A percentile compares a stretch with the other conserved stretches of the same genome.
These are phyloP conservation scores for Gymnosoma rotundatum DNA, from an alignment of 2,888 invertebrate genomes.

Conservation along the genomic window DNA sequence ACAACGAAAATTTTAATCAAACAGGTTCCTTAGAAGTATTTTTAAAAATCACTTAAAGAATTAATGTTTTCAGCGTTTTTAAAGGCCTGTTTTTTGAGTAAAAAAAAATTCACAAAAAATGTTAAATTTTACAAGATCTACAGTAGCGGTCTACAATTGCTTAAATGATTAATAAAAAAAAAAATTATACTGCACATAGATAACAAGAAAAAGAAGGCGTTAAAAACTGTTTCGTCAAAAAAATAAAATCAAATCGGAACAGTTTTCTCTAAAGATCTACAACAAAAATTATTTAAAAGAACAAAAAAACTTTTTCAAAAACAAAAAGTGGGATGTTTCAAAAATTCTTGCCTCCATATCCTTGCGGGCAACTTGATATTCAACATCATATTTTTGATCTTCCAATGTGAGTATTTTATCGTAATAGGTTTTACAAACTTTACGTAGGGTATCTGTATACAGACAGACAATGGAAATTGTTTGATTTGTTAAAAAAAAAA, in stretches of 20 bases:
- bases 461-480: slow-evolving; percentile 45
- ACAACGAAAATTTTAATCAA: slow-evolving; percentile 16
- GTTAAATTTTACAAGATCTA: not conserved
- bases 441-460: slow-evolving; percentile 79
- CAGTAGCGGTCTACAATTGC: slow-evolving; percentile 34
- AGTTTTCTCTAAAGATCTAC: slow-evolving; percentile 49
- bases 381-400: slow-evolving; percentile 96
- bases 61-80: slow-evolving; percentile 37
- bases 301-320: slow-evolving; percentile 64
- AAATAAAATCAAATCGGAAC: slow-evolving; percentile 22
- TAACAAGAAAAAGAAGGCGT: slow-evolving; percentile 10
- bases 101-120: slow-evolving; percentile 26
- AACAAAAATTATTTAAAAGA: slow-evolving; percentile 12
- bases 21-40: slow-evolving; percentile 13
- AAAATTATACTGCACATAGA: slow-evolving; percentile 49
- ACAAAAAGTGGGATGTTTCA: slow-evolving; percentile 44
- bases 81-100: not conserved
- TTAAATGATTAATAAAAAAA: slow-evolving; percentile 14
- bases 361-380: slow-evolving; percentile 97
- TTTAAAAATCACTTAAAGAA: slow-evolving; percentile 21
- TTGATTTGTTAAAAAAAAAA: not conserved
- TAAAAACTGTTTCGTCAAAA: slow-evolving; percentile 45
- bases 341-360: slow-evolving; percentile 92
- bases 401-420: slow-evolving; percentile 81
- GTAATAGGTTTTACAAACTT: slow-evolving; percentile 80